A percentile compares a stretch with the other conserved stretches of the same genome.
Conservation (phyloP, 2,113 vertebrate genomes). For the Trematomus loennbergii region DNA sequence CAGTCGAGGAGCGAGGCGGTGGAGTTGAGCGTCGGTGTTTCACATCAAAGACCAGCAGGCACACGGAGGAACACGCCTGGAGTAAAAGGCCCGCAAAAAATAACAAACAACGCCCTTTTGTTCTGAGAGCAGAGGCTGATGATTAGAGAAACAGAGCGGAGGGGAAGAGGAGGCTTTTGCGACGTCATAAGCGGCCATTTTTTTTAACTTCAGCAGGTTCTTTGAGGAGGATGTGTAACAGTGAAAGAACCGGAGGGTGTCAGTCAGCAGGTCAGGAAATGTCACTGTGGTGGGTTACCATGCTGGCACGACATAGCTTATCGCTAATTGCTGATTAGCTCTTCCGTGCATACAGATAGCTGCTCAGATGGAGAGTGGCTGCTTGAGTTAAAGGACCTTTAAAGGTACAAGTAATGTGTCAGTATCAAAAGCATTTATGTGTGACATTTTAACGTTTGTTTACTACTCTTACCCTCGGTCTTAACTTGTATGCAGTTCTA, state of each 20-base stretch:
- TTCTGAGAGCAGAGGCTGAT: constrained; percentile 51
- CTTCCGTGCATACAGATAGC: constrained; percentile 52
- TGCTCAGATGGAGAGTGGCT: constrained; percentile 34
- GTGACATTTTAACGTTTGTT: neutral
- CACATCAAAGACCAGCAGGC: constrained; percentile 77
- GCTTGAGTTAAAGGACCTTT: constrained; percentile 1
- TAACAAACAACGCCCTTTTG: constrained; percentile 81
- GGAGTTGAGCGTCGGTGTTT: constrained; percentile 51
- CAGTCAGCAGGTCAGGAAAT: constrained; percentile 78
- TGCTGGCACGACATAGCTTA: constrained; percentile 76
- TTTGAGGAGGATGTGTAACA: constrained; percentile 46
- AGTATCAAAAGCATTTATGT: neutral
- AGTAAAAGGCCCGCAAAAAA: constrained; percentile 74
- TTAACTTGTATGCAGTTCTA: neutral
- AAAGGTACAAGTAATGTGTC: neutral
- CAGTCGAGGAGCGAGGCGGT: constrained; percentile 12
- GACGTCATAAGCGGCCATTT: constrained; percentile 16
- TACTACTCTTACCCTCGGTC: neutral
- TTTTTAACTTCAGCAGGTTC: constrained; percentile 32
- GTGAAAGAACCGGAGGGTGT: constrained; percentile 65
- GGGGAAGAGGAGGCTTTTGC: constrained; percentile 49
- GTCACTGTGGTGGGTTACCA: constrained; percentile 68
- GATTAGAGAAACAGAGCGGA: constrained; percentile 73
- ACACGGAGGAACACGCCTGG: constrained; percentile 68
- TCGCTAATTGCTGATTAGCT: constrained; percentile 71